Evolutionary conservation across 2,888 invertebrate genomes (phyloP).

Genomic region (Actias luna): DNA sequence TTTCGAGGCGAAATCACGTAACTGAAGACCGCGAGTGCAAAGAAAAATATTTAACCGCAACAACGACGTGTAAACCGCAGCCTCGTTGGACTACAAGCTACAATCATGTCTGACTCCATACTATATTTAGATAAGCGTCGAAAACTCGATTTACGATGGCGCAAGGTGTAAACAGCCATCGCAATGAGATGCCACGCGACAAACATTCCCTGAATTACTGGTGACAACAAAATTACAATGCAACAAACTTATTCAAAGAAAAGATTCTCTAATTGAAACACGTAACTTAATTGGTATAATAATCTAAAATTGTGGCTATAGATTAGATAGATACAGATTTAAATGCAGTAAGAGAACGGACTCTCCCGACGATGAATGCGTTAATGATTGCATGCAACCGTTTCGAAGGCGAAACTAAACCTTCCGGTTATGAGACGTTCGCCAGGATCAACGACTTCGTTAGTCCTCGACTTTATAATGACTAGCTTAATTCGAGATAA

Average conservation of each 20-base stretch:
- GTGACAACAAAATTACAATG: slow-evolving; percentile 32
- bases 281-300: slow-evolving; percentile 45
- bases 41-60: slow-evolving; percentile 65
- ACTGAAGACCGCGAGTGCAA: slow-evolving; percentile 64
- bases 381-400: slow-evolving; percentile 50
- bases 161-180: slow-evolving; percentile 60
- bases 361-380: slow-evolving; percentile 11
- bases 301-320: slow-evolving; percentile 49
- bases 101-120: slow-evolving; percentile 62
- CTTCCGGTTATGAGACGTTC: slow-evolving; percentile 63
- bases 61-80: slow-evolving; percentile 55
- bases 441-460: slow-evolving; percentile 61
- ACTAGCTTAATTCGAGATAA: slow-evolving; percentile 77
- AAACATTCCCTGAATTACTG: slow-evolving; percentile 41
- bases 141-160: slow-evolving; percentile 57
- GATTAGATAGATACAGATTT: slow-evolving; percentile 51
- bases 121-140: slow-evolving; percentile 66
- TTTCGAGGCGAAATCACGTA: slow-evolving; percentile 41
- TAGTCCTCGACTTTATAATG: slow-evolving; percentile 66
- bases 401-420: slow-evolving; percentile 68
- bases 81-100: slow-evolving; percentile 47
- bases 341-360: slow-evolving; percentile 34
- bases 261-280: slow-evolving; percentile 38
- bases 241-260: slow-evolving; percentile 39
- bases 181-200: slow-evolving; percentile 48